Base-by-base conservation (phyloP, 2,113 vertebrate species). In the Hoplias malabaricus region DNA sequence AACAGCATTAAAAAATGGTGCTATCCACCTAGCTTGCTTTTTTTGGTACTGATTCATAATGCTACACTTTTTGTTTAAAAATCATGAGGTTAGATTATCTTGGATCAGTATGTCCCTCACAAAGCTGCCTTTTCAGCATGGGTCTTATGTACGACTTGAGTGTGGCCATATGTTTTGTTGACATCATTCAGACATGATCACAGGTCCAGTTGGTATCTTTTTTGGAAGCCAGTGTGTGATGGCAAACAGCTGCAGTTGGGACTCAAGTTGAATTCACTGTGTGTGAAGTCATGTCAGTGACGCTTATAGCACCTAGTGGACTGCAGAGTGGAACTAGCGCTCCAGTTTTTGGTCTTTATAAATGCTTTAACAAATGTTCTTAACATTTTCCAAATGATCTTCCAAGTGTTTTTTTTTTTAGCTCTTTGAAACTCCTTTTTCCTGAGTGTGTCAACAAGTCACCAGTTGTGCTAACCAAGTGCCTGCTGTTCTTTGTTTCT, bases 221-320 rank as follows among this genome's bases (percentile, higher is more conserved):
- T 70, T 6, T 69, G 66, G 73, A 42, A 80, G 21, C 33, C 16
- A 2, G 48, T 34, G 57, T 80, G 61, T 62, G 27, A 23, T 69
- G 54, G 3, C 33, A 80, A 85, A 87, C 94, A 93, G 89, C 92
- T 94, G 94, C 88, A 89, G 81, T 87, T 84, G 11, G 73, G 85
- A 72, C 86, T 88, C 90, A 90, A 48, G 82, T 38, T 88, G 87
- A 86, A 93, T 93, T 92, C 90, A 89, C 92, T 91, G 90, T 76
- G 88, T 92, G 88, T 90, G 87, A 93, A 90, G 91, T 93, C 89
- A 84, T 90, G 88, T 89, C 90, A 74, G 53, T 84, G 86, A 90
- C 89, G 88, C 91, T 92, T 89, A 87, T 88, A 86, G 84, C 74
- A 84, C 84, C 88, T 85, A 72, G 19, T 83, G 75, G 88, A 81